Evolutionary conservation across 2,113 vertebrate species (phyloP).

Genomic region (Myocastor coypus): DNA sequence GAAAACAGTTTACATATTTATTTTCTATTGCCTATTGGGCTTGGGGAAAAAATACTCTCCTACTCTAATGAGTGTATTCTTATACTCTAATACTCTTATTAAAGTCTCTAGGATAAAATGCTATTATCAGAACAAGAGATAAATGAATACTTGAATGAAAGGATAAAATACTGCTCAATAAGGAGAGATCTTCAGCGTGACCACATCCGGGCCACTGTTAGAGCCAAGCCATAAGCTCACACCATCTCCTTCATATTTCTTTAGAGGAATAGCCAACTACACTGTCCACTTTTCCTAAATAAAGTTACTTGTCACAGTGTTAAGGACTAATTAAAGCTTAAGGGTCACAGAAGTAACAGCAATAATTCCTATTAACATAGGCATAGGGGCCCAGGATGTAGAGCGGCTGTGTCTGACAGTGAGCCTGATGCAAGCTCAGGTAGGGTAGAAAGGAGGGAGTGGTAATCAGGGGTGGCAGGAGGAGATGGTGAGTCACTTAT

Average conservation of each 20-base stretch:
- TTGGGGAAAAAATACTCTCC: background rate
- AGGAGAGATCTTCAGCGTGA: conserved; percentile 5
- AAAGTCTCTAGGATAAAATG: conserved; percentile 8
- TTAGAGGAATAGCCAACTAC: conserved; percentile 30
- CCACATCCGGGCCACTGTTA: background rate
- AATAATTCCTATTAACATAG: conserved; percentile 31
- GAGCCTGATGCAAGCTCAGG: too few species aligned
- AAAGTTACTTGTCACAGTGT: background rate
- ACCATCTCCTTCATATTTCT: background rate
- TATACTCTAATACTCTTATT: background rate
- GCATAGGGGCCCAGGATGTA: background rate
- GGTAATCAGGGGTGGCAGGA: too few species aligned
- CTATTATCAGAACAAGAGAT: background rate
- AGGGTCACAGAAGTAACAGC: background rate
- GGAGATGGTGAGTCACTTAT: too few species aligned
- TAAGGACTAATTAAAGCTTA: conserved; percentile 36
- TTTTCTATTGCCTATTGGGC: background rate
- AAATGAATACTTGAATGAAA: conserved; percentile 20
- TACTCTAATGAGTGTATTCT: background rate
- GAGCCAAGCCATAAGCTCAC: background rate
- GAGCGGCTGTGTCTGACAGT: too few species aligned
- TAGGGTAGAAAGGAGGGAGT: too few species aligned
- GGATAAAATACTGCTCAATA: background rate
- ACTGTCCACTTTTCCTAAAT: conserved; percentile 45
- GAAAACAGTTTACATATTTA: conserved; percentile 30